A percentile compares a stretch with the other conserved stretches of the same genome.
Evolutionary conservation across 2,888 invertebrate species (phyloP).

Genomic region (Drosophila mulleri): DNA sequence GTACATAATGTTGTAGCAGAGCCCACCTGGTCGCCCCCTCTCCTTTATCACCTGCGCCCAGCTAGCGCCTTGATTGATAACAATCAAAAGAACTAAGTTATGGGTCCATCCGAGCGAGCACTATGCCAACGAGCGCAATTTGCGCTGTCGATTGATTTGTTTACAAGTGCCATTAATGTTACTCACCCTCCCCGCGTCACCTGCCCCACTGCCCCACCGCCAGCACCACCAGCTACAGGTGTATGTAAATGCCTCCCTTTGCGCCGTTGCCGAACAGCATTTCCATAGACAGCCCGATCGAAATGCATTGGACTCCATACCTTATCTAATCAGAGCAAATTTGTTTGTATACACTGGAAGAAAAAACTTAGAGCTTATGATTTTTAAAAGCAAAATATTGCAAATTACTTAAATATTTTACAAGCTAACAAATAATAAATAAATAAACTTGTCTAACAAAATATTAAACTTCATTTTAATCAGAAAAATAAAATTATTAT

Average conservation of each 20-base stretch:
- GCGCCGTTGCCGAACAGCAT: conserved; percentile 29
- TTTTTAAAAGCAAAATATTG: not conserved
- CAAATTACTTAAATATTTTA: not conserved
- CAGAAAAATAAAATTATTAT: too few relatives aligned
- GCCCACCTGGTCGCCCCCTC: conserved; percentile 3
- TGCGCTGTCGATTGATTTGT: conserved; percentile 75
- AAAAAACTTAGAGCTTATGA: not conserved
- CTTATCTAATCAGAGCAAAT: conserved; percentile 51
- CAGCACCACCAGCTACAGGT: conserved; percentile 24
- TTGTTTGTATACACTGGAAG: conserved; percentile 27
- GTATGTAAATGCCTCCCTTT: conserved; percentile 68
- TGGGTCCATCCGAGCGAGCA: conserved; percentile 38
- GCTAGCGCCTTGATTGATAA: conserved; percentile 61
- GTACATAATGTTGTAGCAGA: conserved; percentile 74
- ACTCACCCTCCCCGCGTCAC: not conserved
- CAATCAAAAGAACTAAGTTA: conserved; percentile 40
- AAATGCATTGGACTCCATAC: conserved; percentile 43
- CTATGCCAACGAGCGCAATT: conserved; percentile 59
- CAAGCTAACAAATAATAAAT: too few relatives aligned
- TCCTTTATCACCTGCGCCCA: too few relatives aligned
- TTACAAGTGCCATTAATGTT: conserved; percentile 77
- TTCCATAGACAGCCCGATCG: conserved; percentile 37
- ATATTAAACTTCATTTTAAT: too few relatives aligned
- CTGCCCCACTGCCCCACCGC: not conserved
- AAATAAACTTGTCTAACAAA: too few relatives aligned